Conservation (phyloP, 1,140 invertebrate genomes). For the Penaeus chinensis region DNA sequence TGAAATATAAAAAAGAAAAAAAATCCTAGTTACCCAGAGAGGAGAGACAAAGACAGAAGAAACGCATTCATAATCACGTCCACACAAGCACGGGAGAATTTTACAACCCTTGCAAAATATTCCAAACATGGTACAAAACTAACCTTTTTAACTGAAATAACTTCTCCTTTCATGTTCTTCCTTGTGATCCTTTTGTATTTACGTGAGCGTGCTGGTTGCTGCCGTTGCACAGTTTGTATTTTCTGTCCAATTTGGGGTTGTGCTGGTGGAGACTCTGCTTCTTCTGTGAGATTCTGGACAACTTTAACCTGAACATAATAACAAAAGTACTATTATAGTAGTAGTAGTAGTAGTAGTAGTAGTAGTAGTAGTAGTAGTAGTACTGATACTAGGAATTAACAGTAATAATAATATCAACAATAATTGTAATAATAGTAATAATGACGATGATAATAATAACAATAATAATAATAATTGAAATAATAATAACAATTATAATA, state of each 20-base stretch:
- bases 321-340: too few species aligned
- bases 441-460: too few species aligned
- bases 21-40: too few species aligned
- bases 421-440: too few species aligned
- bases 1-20: not conserved
- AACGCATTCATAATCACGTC: not conserved
- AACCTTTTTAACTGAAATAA: slow-evolving; percentile 51
- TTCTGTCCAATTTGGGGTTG: slow-evolving; percentile 39
- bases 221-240: slow-evolving; percentile 43
- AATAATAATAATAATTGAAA: too few species aligned
- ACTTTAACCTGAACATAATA: slow-evolving; percentile 34
- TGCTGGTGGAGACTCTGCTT: not conserved
- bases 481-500: too few species aligned
- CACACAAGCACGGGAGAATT: not conserved
- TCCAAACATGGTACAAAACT: not conserved
- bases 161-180: slow-evolving; percentile 32
- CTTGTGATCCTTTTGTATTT: slow-evolving; percentile 43
- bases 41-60: not conserved
- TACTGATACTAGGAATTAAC: too few species aligned
- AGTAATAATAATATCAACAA: too few species aligned
- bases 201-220: not conserved
- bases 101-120: not conserved
- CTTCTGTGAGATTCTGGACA: slow-evolving; percentile 24
- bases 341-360: too few species aligned
- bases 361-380: too few species aligned